These are phyloP conservation scores for Rhabditoides inermis DNA, from an alignment of 2,888 invertebrate species.

Conservation along the genomic window DNA sequence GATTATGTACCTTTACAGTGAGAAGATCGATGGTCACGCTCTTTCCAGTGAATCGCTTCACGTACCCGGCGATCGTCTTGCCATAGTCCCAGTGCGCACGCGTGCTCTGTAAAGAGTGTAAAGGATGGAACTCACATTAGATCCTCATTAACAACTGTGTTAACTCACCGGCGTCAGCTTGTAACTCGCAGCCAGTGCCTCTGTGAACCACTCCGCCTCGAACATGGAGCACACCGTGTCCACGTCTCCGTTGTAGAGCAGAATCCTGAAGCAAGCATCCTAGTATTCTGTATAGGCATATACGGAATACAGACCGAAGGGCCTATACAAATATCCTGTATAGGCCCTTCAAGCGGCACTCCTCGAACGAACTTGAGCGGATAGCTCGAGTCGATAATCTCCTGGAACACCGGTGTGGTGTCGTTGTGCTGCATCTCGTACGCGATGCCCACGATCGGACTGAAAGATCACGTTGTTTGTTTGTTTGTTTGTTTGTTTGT, in stretches of 20 bases:
- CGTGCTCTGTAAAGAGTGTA: too few species aligned
- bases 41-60: conserved; percentile 23
- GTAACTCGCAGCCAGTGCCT: conserved; percentile 30
- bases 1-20: conserved; percentile 36
- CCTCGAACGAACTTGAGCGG: conserved; percentile 22
- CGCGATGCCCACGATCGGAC: conserved; percentile 13
- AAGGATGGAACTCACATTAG: too few species aligned
- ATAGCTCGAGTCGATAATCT: conserved; percentile 24
- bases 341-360: too few species aligned
- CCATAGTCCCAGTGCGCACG: conserved; percentile 25
- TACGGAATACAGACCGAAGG: too few species aligned
- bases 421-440: conserved; percentile 32
- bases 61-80: conserved; percentile 25
- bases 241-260: conserved; percentile 40
- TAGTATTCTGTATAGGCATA: too few species aligned
- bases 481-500: too few species aligned
- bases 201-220: conserved; percentile 29
- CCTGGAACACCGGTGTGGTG: conserved; percentile 30
- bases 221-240: conserved; percentile 36
- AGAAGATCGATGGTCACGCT: conserved; percentile 30
- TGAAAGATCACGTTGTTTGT: too few species aligned
- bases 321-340: too few species aligned
- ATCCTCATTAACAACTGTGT: too few species aligned
- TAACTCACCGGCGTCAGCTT: too few species aligned
- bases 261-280: conserved; percentile 13